These are phyloP conservation scores for Acipenser transmontanus DNA, from an alignment of 2,797 vertebrate genomes.

Conservation along the genomic window DNA sequence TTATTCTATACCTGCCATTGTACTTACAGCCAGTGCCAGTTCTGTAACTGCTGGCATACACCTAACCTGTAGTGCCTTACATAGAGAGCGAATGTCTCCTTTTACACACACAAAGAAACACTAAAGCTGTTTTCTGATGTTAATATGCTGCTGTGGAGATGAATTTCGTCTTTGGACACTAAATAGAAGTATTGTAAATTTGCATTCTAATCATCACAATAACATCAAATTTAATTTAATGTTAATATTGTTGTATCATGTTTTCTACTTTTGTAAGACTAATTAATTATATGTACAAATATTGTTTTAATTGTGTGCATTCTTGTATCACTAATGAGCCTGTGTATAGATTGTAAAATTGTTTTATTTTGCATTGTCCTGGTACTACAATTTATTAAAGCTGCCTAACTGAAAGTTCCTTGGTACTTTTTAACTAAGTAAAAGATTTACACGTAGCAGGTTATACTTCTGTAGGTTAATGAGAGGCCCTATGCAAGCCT, in stretches of 20 bases:
- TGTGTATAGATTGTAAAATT: not conserved
- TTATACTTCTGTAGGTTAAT: no score
- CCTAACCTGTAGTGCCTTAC: no score
- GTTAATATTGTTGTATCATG: not conserved
- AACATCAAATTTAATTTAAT: not conserved
- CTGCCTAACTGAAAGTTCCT: slow-evolving; percentile 1
- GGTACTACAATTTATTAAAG: not conserved
- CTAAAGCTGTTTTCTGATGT: not conserved
- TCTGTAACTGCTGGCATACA: no score
- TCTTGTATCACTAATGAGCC: no score
- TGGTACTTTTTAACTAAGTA: not conserved
- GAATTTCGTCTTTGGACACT: not conserved
- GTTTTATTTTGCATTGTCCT: not conserved
- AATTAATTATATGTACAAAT: no score
- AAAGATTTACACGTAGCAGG: not conserved
- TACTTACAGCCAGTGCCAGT: no score
- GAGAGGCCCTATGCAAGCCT: no score
- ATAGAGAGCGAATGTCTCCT: no score
- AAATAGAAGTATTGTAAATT: not conserved
- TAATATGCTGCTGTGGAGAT: slow-evolving; percentile 7
- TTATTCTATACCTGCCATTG: no score
- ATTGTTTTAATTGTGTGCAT: no score
- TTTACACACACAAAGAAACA: no score
- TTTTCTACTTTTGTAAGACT: not conserved
- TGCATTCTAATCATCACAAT: not conserved